Evolutionary conservation across 2,888 invertebrate species (phyloP), one percentile per base, ranked within the genome.

Genomic region (Brassicogethes aeneus): DNA sequence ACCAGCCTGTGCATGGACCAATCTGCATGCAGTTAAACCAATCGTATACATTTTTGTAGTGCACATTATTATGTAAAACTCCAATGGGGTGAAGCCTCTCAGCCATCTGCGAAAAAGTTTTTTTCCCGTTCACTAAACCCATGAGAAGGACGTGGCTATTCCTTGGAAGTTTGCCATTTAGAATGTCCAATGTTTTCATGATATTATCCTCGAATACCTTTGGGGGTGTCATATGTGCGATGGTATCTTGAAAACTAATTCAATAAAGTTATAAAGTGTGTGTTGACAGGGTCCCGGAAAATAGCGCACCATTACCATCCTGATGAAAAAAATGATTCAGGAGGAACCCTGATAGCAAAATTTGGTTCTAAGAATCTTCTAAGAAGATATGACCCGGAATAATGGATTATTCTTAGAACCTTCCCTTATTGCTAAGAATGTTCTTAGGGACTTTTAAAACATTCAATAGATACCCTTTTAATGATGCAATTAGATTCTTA

Each of bases 1-100:
- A 59, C 71, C 71, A 72, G 0, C 71, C 71, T 31, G 52, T 54
- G 46, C 72, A 72, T 2, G 71, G 71, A 7, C 62, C 60, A 44
- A 71, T 70, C 56, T 70, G 59, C 58, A 72, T 60, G 46, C 73
- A 73, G 40, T 64, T 66, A 41, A 71, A 65, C 62, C 68, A 73
- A 13, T 64, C 58, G 50, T 72, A 73, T 39, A 71, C 48, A 39
- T 69, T 57, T 29, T 60, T 53, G 46, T 72, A 72, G n/a, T 59
- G 65, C 40, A 73, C 61, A 49, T 70, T 67, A 35, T 62, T 55
- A 37, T 65, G 60, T 13, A 17, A 23, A 32, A 33, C 40, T 48
- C 51, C 51, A 12, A 51, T 41, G 1, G 72, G 73, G 53, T 73
- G 71, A 3, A 67, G 46, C 36, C 66, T 50, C 17, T 68, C 55